Evolutionary conservation across 2,888 invertebrate species (phyloP).

Genomic region (Branchipolynoe longqiensis): DNA sequence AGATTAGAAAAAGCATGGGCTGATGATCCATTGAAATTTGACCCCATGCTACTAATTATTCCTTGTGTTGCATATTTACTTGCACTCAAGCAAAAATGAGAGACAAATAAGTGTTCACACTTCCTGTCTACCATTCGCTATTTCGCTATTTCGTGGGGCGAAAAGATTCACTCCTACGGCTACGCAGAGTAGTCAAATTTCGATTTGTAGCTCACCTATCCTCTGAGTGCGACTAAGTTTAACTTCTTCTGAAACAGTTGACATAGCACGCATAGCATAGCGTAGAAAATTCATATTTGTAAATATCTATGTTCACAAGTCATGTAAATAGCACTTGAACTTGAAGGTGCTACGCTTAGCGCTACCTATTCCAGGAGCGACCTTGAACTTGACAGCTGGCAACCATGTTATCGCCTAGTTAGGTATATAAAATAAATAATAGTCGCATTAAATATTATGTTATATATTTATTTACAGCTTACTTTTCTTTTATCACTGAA

Average conservation of each 20-base stretch:
- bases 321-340: neutral
- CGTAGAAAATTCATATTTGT: neutral
- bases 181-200: too few species aligned
- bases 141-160: too few species aligned
- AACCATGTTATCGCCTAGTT: neutral
- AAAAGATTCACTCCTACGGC: too few species aligned
- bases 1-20: too few species aligned
- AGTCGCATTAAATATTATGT: neutral
- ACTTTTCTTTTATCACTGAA: neutral
- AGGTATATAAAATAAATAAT: neutral
- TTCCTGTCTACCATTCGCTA: too few species aligned
- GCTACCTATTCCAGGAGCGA: neutral
- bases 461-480: neutral
- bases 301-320: neutral
- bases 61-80: too few species aligned
- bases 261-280: neutral
- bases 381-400: neutral
- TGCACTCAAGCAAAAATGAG: too few species aligned
- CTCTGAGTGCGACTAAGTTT: slow-evolving; percentile 1
- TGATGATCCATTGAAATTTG: too few species aligned
- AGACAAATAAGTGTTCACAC: too few species aligned
- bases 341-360: neutral
- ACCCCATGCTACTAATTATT: too few species aligned
- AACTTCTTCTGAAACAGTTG: neutral
- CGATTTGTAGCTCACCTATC: too few species aligned